These are phyloP conservation scores for Athrips mouffetella DNA, from an alignment of 2,888 invertebrate species.

Conservation along the genomic window DNA sequence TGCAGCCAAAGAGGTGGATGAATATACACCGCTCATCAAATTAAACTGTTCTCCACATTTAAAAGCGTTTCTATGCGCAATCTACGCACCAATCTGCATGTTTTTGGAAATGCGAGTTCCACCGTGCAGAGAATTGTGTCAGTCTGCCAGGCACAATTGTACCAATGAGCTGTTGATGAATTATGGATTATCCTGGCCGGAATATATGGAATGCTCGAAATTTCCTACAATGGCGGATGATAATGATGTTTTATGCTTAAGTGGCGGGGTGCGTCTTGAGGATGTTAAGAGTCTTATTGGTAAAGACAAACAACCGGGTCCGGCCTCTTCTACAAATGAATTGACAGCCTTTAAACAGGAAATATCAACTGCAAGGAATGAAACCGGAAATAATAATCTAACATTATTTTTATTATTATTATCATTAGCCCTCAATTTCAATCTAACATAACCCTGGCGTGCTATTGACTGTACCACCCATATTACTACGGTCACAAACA, in stretches of 20 bases:
- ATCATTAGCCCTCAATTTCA: too few species aligned
- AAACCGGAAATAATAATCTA: too few species aligned
- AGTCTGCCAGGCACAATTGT: conserved; percentile 91
- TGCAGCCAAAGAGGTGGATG: conserved; percentile 94
- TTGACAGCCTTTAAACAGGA: too few species aligned
- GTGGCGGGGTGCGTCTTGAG: too few species aligned
- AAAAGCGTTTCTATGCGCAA: conserved; percentile 96
- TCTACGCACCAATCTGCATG: conserved; percentile 98
- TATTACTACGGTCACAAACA: too few species aligned
- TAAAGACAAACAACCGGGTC: too few species aligned
- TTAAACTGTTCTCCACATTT: conserved; percentile 96
- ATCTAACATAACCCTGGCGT: too few species aligned
- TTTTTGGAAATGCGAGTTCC: conserved; percentile 92
- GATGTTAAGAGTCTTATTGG: too few species aligned
- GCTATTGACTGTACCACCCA: too few species aligned
- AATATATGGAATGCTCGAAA: conserved; percentile 90
- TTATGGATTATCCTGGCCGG: conserved; percentile 94
- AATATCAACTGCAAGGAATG: too few species aligned
- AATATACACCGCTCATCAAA: conserved; percentile 95
- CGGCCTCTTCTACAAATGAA: too few species aligned
- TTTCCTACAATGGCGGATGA: conserved; percentile 85
- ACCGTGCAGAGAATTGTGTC: conserved; percentile 93
- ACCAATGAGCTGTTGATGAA: conserved; percentile 90
- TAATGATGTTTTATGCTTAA: conserved; percentile 88
- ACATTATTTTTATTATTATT: too few species aligned